A percentile compares a stretch with the other conserved stretches of the same genome.
These are phyloP conservation scores for Eilema depressum DNA, from an alignment of 2,888 invertebrate genomes.

Conservation along the genomic window DNA sequence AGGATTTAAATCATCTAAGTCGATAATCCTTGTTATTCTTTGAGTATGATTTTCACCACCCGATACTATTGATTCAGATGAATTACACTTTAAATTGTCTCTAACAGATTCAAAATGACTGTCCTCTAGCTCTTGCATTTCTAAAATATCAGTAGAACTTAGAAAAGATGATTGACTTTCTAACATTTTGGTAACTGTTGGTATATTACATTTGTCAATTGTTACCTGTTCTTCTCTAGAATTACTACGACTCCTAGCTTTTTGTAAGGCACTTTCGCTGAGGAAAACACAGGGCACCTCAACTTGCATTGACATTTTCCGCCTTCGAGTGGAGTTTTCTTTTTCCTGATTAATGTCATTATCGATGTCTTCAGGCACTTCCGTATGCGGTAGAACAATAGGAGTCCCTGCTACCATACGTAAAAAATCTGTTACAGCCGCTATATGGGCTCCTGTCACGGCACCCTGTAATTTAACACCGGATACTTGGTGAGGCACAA, in stretches of 20 bases:
- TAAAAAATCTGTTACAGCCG: constrained; percentile 89
- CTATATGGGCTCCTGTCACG: constrained; percentile 89
- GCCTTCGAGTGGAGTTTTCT: constrained; percentile 75
- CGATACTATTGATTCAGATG: constrained; percentile 41
- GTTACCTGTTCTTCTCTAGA: constrained; percentile 81
- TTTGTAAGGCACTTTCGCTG: constrained; percentile 81
- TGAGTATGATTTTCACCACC: constrained; percentile 70
- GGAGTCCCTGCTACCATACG: constrained; percentile 89
- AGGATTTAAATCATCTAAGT: constrained; percentile 75
- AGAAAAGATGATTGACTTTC: constrained; percentile 70
- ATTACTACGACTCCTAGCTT: constrained; percentile 80
- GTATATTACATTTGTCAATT: constrained; percentile 71
- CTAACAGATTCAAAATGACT: constrained; percentile 55
- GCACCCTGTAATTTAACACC: constrained; percentile 89
- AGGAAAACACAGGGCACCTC: constrained; percentile 86
- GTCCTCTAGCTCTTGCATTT: constrained; percentile 63
- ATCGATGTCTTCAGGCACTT: constrained; percentile 75
- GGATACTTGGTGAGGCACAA: constrained; percentile 89
- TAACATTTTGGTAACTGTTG: constrained; percentile 67
- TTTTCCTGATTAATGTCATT: constrained; percentile 81
- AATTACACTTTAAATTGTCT: constrained; percentile 59
- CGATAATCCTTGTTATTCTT: constrained; percentile 82
- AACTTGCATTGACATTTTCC: constrained; percentile 86
- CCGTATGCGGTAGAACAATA: constrained; percentile 85
- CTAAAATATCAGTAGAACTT: constrained; percentile 70